Evolutionary conservation across 2,113 vertebrate species (phyloP).

Genomic region (Gymnarchus niloticus): DNA sequence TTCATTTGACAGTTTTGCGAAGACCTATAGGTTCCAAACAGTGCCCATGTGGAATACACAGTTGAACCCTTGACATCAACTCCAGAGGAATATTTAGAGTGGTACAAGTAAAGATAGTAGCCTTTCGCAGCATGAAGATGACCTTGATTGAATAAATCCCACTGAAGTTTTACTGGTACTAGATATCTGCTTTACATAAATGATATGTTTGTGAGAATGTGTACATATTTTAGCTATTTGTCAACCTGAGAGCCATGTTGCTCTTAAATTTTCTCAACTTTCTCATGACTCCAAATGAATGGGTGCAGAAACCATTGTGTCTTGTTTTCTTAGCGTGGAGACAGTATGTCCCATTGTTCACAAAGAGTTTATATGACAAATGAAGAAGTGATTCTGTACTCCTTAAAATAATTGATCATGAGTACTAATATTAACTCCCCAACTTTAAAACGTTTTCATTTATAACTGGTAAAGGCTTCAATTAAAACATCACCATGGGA

Average conservation of each 20-base stretch:
- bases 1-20: background rate
- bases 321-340: no score
- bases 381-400: no score
- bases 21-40: background rate
- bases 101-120: conserved; percentile 43
- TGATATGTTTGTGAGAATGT: conserved; percentile 36
- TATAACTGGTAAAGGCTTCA: background rate
- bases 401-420: no score
- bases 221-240: background rate
- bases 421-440: no score
- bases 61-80: conserved; percentile 12
- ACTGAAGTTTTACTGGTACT: conserved; percentile 54
- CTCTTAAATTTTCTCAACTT: background rate
- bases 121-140: conserved; percentile 50
- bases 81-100: conserved; percentile 47
- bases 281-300: background rate
- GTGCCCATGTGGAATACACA: background rate
- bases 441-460: background rate
- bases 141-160: conserved; percentile 49
- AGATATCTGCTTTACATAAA: conserved; percentile 53
- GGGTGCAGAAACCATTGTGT: background rate
- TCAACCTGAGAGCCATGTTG: background rate
- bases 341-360: no score
- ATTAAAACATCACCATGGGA: background rate
- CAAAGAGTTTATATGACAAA: no score